phyloP scores from a whole-genome alignment of 2,797 vertebrate genomes.

The Taenioides sp. region DNA sequence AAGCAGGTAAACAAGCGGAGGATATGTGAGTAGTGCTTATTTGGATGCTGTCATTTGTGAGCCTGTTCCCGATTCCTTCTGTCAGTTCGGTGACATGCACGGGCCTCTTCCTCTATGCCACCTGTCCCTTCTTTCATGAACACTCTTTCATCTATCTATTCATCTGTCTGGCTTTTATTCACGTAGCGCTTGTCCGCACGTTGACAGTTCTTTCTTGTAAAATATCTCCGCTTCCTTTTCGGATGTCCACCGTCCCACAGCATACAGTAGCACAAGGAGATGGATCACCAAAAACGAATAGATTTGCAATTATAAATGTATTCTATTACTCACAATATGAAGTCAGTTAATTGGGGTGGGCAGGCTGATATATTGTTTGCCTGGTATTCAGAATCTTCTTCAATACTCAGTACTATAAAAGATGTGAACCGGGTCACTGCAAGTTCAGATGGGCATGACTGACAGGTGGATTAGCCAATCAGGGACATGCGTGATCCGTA shows the following conservation, averaged over 20 bases:
- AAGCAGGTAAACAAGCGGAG: neutral
- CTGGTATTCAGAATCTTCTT: no score
- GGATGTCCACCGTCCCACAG: slow-evolving; percentile 8
- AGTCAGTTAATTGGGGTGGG: no score
- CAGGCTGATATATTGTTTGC: no score
- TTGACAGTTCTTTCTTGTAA: slow-evolving; percentile 18
- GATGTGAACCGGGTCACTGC: no score
- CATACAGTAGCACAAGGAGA: neutral
- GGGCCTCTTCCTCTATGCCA: slow-evolving; percentile 24
- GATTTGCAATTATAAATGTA: no score
- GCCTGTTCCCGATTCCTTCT: slow-evolving; percentile 31
- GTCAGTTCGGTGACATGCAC: slow-evolving; percentile 18
- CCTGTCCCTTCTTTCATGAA: slow-evolving; percentile 41
- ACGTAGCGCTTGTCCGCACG: slow-evolving; percentile 30
- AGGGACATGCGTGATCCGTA: no score
- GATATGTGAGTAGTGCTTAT: slow-evolving; percentile 31
- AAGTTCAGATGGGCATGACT: no score
- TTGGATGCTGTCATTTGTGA: slow-evolving; percentile 28
- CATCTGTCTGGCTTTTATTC: slow-evolving; percentile 39
- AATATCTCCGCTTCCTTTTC: slow-evolving; percentile 17
- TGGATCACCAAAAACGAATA: neutral
- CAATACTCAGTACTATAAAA: no score
- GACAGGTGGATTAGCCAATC: no score
- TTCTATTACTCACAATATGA: no score
- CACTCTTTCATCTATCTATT: slow-evolving; percentile 51